Percentiles rank a stretch among this genome's conserved stretches.
phyloP scores from a whole-genome alignment of 2,888 invertebrate genomes.

The Mamestra brassicae region DNA sequence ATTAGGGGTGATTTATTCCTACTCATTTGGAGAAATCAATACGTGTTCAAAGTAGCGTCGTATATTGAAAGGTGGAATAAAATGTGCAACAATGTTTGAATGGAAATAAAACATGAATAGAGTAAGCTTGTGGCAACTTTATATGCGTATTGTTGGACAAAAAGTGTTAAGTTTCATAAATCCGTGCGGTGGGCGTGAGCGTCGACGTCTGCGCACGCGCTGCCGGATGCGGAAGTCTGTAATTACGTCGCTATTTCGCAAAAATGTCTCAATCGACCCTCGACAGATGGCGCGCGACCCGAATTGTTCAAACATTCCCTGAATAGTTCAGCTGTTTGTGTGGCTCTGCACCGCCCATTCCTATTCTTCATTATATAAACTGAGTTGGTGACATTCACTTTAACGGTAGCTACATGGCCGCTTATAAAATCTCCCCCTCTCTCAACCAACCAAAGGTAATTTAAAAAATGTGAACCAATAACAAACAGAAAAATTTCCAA shows the following conservation, averaged over 20 bases:
- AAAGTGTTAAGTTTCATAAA: conserved; percentile 82
- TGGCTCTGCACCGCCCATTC: conserved; percentile 80
- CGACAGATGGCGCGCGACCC: conserved; percentile 86
- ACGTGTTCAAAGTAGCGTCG: not conserved
- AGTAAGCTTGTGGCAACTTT: conserved; percentile 52
- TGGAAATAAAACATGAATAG: conserved; percentile 28
- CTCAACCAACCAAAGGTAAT: not conserved
- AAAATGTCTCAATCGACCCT: conserved; percentile 88
- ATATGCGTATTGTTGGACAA: conserved; percentile 64
- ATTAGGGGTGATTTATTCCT: conserved; percentile 30
- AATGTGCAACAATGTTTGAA: conserved; percentile 49
- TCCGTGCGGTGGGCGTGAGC: conserved; percentile 80
- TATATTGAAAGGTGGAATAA: conserved; percentile 16
- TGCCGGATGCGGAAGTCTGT: conserved; percentile 88
- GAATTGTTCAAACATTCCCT: conserved; percentile 83
- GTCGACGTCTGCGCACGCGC: conserved; percentile 86
- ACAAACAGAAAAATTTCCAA: conserved; percentile 43
- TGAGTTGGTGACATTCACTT: conserved; percentile 29
- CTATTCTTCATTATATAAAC: conserved; percentile 64
- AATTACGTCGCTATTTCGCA: conserved; percentile 88
- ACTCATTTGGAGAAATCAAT: conserved; percentile 21
- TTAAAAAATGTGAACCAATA: conserved; percentile 36
- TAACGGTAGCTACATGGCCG: conserved; percentile 23
- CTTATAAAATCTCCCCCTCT: conserved; percentile 4
- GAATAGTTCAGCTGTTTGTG: conserved; percentile 84